These are phyloP conservation scores for Pampusana beccarii DNA, from an alignment of 2,113 vertebrate species.

Conservation along the genomic window DNA sequence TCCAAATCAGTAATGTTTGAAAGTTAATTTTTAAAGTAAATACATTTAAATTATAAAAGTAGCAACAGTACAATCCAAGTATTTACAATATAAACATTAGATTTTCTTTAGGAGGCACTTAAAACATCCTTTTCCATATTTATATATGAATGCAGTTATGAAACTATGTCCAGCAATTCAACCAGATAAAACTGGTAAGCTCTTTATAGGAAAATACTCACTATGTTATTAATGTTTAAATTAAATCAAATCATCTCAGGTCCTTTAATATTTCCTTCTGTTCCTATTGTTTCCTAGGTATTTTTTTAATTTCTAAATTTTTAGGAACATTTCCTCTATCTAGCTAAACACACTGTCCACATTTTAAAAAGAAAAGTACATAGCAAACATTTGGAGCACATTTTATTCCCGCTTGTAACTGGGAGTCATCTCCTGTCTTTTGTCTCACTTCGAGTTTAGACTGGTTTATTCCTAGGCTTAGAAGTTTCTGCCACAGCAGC, in stretches of 20 bases:
- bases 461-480: background rate
- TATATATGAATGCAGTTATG: background rate
- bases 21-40: background rate
- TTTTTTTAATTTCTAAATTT: background rate
- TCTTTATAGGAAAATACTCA: background rate
- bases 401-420: background rate
- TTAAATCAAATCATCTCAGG: background rate
- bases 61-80: background rate
- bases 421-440: background rate
- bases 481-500: background rate
- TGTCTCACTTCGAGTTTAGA: background rate
- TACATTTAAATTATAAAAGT: background rate
- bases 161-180: background rate
- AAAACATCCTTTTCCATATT: background rate
- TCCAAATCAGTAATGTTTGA: background rate
- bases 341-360: background rate
- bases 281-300: background rate
- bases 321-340: background rate
- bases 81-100: background rate
- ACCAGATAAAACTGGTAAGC: background rate
- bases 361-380: background rate
- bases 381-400: background rate
- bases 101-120: background rate
- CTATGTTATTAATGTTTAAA: background rate
- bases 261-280: background rate